Evolutionary conservation across 2,888 invertebrate species (phyloP).

Genomic region (Yponomeuta evonymella): DNA sequence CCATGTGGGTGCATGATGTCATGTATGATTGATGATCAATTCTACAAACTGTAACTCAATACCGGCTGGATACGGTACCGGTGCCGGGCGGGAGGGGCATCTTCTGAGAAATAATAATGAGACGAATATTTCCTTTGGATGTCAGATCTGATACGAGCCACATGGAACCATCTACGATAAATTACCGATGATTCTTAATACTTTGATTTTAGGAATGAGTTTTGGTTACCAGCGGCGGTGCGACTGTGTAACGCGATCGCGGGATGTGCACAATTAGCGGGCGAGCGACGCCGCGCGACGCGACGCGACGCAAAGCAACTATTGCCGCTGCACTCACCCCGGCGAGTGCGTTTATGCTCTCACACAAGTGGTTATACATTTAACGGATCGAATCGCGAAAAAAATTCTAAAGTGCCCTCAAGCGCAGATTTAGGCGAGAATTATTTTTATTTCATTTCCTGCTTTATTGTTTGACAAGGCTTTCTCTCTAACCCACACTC

Average conservation of each 20-base stretch:
- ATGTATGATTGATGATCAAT: not conserved
- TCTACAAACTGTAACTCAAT: not conserved
- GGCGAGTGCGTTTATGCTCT: not conserved
- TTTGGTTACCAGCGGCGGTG: conserved; percentile 23
- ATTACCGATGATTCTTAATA: not conserved
- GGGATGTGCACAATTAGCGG: conserved; percentile 40
- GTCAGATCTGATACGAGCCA: not conserved
- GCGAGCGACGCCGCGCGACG: conserved; percentile 13
- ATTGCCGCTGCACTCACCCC: not conserved
- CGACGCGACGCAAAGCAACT: not conserved
- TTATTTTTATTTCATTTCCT: too few species aligned
- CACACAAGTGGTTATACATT: too few species aligned
- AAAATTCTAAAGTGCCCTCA: too few species aligned
- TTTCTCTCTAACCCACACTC: too few species aligned
- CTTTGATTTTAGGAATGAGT: not conserved
- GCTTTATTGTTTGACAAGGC: too few species aligned
- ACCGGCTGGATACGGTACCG: not conserved
- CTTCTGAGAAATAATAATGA: conserved; percentile 3
- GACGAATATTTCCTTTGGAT: conserved; percentile 9
- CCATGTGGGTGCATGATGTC: not conserved
- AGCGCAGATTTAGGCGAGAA: too few species aligned
- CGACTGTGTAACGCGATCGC: conserved; percentile 36
- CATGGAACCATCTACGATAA: not conserved
- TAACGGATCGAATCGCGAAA: too few species aligned
- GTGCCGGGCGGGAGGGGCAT: not conserved